A percentile compares a stretch with the other conserved stretches of the same genome.
Conservation (phyloP, 2,113 vertebrate species). For the Corapipo altera region DNA sequence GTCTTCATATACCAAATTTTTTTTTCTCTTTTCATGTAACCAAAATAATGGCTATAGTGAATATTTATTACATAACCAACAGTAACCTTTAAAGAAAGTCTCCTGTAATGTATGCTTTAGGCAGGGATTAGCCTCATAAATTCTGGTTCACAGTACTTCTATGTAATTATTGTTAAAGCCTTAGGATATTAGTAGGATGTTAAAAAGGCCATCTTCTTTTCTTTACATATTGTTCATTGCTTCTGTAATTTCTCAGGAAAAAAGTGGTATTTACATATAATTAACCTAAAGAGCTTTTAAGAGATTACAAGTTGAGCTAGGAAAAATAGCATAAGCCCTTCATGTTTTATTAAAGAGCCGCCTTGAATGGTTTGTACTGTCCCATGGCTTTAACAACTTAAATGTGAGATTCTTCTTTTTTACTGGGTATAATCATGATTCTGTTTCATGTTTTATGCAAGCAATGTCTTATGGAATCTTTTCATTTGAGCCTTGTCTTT, state of each 20-base stretch:
- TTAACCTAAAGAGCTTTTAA: constrained; percentile 44
- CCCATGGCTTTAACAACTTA: background rate
- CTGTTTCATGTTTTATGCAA: background rate
- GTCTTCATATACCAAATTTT: background rate
- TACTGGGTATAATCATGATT: background rate
- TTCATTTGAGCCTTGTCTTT: background rate
- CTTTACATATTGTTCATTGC: constrained; percentile 2
- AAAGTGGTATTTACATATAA: constrained; percentile 23
- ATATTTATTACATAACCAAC: background rate
- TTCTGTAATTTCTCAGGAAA: constrained; percentile 39
- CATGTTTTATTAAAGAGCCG: constrained; percentile 26
- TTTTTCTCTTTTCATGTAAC: background rate
- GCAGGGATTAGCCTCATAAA: constrained; percentile 69
- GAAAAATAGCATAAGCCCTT: background rate
- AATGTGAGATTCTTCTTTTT: constrained; percentile 3
- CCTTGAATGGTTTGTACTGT: background rate
- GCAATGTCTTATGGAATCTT: background rate
- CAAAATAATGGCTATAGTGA: background rate
- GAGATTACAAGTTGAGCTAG: constrained; percentile 11
- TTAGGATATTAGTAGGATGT: constrained; percentile 52
- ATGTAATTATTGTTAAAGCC: constrained; percentile 65
- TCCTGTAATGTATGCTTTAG: constrained; percentile 45
- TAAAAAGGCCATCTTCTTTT: constrained; percentile 26
- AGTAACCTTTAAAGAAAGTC: constrained; percentile 20
- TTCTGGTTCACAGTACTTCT: constrained; percentile 56